Evolutionary conservation across 2,797 vertebrate species (phyloP).

Genomic region (Triplophysa yarkandensis): DNA sequence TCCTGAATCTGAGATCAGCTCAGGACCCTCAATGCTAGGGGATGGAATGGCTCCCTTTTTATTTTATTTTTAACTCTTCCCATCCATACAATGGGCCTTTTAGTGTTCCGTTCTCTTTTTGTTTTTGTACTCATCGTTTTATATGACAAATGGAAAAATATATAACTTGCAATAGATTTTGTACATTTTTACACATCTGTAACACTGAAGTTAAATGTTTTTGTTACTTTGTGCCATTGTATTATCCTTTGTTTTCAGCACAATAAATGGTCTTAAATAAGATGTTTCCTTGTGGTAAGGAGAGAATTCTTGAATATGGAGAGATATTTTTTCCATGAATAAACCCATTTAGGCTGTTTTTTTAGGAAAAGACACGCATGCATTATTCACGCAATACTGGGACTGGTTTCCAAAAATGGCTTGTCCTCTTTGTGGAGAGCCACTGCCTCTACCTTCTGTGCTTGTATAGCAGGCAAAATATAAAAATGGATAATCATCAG

Average conservation of each 20-base stretch:
- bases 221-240: conserved; percentile 61
- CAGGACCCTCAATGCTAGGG: conserved; percentile 70
- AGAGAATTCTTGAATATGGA: too few relatives aligned
- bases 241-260: conserved; percentile 64
- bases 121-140: conserved; percentile 49
- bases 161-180: conserved; percentile 45
- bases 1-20: conserved; percentile 67
- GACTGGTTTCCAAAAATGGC: background rate
- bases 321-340: too few relatives aligned
- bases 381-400: background rate
- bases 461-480: background rate
- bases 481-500: background rate
- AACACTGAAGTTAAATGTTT: conserved; percentile 52
- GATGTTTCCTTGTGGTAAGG: too few relatives aligned
- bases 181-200: conserved; percentile 71
- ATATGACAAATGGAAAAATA: conserved; percentile 37
- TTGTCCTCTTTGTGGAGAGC: background rate
- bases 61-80: conserved; percentile 1
- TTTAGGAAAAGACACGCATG: too few relatives aligned
- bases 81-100: conserved; percentile 54
- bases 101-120: conserved; percentile 34
- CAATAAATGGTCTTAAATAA: conserved; percentile 72
- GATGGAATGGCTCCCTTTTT: conserved; percentile 57
- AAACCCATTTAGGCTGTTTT: too few relatives aligned
- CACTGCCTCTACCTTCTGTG: background rate